These are phyloP conservation scores for Callipepla californica DNA, from an alignment of 2,113 vertebrate genomes.

Conservation along the genomic window DNA sequence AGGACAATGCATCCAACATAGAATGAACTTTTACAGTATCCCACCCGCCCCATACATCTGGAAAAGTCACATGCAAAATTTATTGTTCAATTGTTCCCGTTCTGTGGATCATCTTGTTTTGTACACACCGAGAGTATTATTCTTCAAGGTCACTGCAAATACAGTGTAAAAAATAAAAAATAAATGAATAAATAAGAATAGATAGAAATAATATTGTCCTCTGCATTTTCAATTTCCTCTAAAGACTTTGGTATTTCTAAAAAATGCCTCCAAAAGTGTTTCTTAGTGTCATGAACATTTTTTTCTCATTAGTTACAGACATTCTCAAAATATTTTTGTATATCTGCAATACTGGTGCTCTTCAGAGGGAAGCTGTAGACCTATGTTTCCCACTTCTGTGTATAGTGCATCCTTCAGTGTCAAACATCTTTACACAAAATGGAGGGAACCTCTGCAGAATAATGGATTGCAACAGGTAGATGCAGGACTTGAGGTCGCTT, in stretches of 20 bases:
- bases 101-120: not conserved
- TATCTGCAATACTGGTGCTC: not conserved
- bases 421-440: not conserved
- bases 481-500: not conserved
- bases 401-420: not conserved
- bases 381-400: not conserved
- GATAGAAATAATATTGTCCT: not conserved
- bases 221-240: slow-evolving; percentile 33
- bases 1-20: not conserved
- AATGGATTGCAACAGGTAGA: not conserved
- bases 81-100: not conserved
- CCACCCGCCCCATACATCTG: not conserved
- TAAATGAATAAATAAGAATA: not conserved
- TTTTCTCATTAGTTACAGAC: slow-evolving; percentile 25
- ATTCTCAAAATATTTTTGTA: slow-evolving; percentile 22
- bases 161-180: not conserved
- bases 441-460: not conserved
- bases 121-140: not conserved
- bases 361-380: not conserved
- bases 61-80: not conserved
- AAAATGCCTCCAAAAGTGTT: not conserved
- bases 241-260: not conserved
- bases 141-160: not conserved
- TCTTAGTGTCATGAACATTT: not conserved
- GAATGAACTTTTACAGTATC: not conserved